Evolutionary conservation across 37 sponge, comb jelly and placozoan genomes (phyloP).

Genomic region (Spongilla lacustris): DNA sequence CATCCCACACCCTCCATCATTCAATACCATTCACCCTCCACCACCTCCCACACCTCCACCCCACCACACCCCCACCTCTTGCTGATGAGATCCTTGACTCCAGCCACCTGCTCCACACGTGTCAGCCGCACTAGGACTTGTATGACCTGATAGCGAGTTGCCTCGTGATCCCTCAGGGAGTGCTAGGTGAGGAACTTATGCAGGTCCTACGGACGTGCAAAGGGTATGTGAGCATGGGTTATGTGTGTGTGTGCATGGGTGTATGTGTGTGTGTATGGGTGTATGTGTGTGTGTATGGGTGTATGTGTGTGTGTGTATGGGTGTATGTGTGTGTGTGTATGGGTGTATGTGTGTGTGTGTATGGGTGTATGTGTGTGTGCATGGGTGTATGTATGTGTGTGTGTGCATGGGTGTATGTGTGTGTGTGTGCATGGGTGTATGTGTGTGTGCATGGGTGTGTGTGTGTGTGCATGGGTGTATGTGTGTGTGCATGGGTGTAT

Average conservation of each 20-base stretch:
- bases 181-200: neutral
- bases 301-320: too few relatives aligned
- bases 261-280: neutral
- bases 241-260: neutral
- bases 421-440: neutral
- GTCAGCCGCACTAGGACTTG: slow-evolving; percentile 34
- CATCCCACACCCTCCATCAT: neutral
- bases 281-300: neutral
- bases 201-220: slow-evolving; percentile 18
- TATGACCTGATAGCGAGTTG: slow-evolving; percentile 48
- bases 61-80: slow-evolving; percentile 6
- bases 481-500: too few relatives aligned
- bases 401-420: too few relatives aligned
- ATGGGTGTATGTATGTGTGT: too few relatives aligned
- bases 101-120: slow-evolving; percentile 12
- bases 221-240: neutral
- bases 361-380: too few relatives aligned
- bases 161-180: slow-evolving; percentile 56
- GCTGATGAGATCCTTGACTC: neutral
- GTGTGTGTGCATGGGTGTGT: neutral
- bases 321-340: too few relatives aligned
- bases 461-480: too few relatives aligned
- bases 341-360: neutral
- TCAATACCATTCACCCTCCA: neutral
- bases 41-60: neutral